Percentiles rank a stretch among this genome's conserved stretches.
These are phyloP conservation scores for Epinotia demarniana DNA, from an alignment of 2,888 invertebrate genomes.

Conservation along the genomic window DNA sequence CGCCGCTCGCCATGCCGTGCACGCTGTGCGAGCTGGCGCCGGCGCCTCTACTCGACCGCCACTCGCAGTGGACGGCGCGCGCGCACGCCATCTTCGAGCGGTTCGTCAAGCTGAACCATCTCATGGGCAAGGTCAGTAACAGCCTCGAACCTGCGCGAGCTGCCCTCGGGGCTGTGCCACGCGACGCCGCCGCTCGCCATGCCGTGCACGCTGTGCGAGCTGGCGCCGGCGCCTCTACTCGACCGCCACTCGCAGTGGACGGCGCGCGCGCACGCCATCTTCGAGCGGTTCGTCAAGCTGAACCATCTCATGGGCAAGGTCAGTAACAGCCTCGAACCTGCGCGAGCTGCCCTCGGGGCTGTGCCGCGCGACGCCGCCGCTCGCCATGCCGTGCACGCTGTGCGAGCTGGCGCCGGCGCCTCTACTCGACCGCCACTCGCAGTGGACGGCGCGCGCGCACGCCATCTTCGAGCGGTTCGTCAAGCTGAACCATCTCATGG, in stretches of 20 bases:
- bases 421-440: conserved; percentile 82
- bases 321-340: conserved; percentile 62
- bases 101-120: conserved; percentile 60
- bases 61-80: conserved; percentile 86
- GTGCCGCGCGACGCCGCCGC: conserved; percentile 76
- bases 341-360: conserved; percentile 66
- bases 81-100: conserved; percentile 79
- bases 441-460: conserved; percentile 86
- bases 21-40: conserved; percentile 89
- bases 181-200: conserved; percentile 86
- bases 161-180: conserved; percentile 56
- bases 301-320: conserved; percentile 79
- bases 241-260: conserved; percentile 87
- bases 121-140: conserved; percentile 76
- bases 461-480: conserved; percentile 73
- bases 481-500: conserved; percentile 67
- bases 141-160: too few species aligned
- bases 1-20: conserved; percentile 89
- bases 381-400: conserved; percentile 89
- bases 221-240: conserved; percentile 87
- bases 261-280: conserved; percentile 75
- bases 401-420: conserved; percentile 88
- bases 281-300: conserved; percentile 66
- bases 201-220: conserved; percentile 88
- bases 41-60: conserved; percentile 83